These are phyloP conservation scores for Polymixis flavicincta DNA, from an alignment of 2,888 invertebrate species.

Conservation along the genomic window DNA sequence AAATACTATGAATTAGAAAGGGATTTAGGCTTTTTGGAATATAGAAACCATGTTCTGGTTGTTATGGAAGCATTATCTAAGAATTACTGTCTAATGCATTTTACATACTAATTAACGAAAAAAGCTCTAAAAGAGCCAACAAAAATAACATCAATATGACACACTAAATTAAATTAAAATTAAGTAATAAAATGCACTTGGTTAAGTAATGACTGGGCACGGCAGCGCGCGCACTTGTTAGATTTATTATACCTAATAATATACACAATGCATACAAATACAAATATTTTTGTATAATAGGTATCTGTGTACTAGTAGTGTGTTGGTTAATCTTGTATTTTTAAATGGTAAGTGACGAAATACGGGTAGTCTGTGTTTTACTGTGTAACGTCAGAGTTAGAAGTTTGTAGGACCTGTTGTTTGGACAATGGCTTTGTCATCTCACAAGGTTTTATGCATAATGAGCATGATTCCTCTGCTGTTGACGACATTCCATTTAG, in stretches of 20 bases:
- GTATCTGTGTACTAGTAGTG: conserved; percentile 88
- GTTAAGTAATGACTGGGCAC: conserved; percentile 69
- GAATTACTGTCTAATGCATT: conserved; percentile 1
- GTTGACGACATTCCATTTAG: neutral
- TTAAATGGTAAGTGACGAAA: conserved; percentile 67
- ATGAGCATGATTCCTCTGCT: neutral
- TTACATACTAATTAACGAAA: neutral
- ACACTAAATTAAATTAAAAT: conserved; percentile 43
- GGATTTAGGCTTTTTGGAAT: neutral
- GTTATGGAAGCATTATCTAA: conserved; percentile 1
- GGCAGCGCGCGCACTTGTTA: conserved; percentile 86
- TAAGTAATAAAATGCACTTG: conserved; percentile 57
- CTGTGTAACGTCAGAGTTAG: conserved; percentile 25
- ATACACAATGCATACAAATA: conserved; percentile 88
- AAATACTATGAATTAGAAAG: neutral
- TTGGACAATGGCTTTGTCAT: conserved; percentile 1
- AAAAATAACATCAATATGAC: conserved; percentile 46
- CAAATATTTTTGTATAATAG: conserved; percentile 90
- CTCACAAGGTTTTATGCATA: neutral
- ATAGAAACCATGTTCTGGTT: neutral
- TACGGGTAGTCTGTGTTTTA: conserved; percentile 39
- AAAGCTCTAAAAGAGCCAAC: conserved; percentile 42
- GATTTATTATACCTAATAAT: conserved; percentile 77
- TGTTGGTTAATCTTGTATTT: conserved; percentile 87
- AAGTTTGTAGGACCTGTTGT: neutral